Conservation (phyloP, 2,113 vertebrate genomes). For the Synodontis membranacea region DNA sequence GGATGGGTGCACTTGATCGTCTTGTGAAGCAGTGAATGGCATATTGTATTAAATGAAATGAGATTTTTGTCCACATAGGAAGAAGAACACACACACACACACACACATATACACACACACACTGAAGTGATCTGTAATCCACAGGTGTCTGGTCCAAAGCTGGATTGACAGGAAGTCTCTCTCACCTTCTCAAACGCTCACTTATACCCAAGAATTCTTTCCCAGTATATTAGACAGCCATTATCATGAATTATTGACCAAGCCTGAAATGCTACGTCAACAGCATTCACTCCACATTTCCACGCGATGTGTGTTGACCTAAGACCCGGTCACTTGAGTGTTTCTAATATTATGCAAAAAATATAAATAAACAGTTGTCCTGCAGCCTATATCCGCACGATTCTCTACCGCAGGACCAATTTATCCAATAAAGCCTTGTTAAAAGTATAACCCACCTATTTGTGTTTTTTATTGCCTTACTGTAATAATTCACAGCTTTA, state of each 20-base stretch:
- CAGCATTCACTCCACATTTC: background rate
- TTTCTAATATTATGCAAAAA: background rate
- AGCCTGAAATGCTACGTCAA: background rate
- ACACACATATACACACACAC: background rate
- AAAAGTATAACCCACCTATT: background rate
- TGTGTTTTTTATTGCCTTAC: background rate
- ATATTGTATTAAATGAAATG: too few relatives aligned
- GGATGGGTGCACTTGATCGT: too few relatives aligned
- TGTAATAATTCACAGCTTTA: background rate
- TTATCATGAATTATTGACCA: slow-evolving; percentile 21
- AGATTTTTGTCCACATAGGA: too few relatives aligned
- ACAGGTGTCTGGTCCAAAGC: background rate
- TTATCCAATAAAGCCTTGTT: background rate
- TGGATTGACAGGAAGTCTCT: slow-evolving; percentile 1
- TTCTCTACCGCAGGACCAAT: background rate
- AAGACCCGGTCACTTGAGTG: background rate
- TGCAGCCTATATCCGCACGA: background rate
- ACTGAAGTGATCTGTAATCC: background rate
- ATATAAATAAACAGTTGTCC: too few relatives aligned
- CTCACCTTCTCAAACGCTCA: background rate
- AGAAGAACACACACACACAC: background rate
- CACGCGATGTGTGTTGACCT: background rate
- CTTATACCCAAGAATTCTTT: background rate
- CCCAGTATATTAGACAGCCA: background rate
- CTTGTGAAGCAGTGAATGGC: too few relatives aligned